Evolutionary conservation across 2,797 vertebrate species (phyloP), one percentile per base, ranked within the genome.

Genomic region (Pipistrellus kuhlii): DNA sequence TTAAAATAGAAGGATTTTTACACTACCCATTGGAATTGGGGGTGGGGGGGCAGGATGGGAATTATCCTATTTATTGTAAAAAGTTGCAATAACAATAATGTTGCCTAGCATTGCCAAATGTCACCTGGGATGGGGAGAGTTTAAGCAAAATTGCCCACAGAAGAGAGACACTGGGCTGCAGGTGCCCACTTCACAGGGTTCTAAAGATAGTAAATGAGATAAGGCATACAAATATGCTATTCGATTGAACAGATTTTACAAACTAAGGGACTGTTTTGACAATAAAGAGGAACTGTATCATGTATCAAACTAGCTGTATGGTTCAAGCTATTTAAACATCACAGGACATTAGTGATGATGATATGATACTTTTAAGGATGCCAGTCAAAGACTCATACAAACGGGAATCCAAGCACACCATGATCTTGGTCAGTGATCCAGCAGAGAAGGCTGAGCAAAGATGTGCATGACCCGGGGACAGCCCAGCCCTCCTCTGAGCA

Each of bases 21-120:
- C 20, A 64, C 8, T 85, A 55, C 2, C 0, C 6, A 30, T 23
- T 30, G 20, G 62, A 71, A 84, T n/a, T 64, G 3, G 32, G 27
- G 10, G n/a, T n/a, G n/a, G 46, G 12, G 13, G 12, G 8, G 3
- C 2, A 2, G 3, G 44, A 0, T 6, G 23, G 5, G 0, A 18
- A 13, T 25, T 48, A 15, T 71, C 27, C 25, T 88, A 6, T 51
- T 76, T 25, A 18, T 13, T 83, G 8, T 41, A 72, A 77, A 13
- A 68, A 35, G 4, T 10, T 35, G 2, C 51, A 27, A 57, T 41
- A 91, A 69, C 30, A 90, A 57, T 91, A 53, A 1, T 83, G 9
- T 86, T 14, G 6, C 41, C 27, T 81, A 23, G 27, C 8, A 38
- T 17, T 57, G 35, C 13, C 23, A 68, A 44, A 44, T 14, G 13